phyloP scores from a whole-genome alignment of 2,797 vertebrate genomes.

The Antrozous pallidus region DNA sequence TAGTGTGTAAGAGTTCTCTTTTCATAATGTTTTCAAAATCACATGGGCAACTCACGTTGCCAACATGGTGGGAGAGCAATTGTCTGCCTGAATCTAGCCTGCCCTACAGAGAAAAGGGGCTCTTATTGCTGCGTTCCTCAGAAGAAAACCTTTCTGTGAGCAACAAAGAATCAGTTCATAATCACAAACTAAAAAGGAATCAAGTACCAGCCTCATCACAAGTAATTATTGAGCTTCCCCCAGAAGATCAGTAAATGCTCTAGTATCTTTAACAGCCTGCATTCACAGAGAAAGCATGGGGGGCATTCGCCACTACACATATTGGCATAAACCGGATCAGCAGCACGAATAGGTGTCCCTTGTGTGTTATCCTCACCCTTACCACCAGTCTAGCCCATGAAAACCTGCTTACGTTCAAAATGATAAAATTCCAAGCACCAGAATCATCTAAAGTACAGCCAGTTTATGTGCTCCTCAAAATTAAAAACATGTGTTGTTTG shows the following conservation, averaged over 20 bases:
- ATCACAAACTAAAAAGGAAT: slow-evolving; percentile 1
- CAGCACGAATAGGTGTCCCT: not conserved
- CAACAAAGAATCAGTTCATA: not conserved
- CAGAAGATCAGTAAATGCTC: not conserved
- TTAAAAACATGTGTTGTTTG: not conserved
- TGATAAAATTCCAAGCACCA: not conserved
- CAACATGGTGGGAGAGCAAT: not conserved
- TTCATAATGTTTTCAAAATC: slow-evolving; percentile 18
- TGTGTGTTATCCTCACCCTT: not conserved
- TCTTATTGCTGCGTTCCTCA: not conserved
- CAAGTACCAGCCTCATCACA: not conserved
- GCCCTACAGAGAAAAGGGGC: not conserved
- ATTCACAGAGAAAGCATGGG: not conserved
- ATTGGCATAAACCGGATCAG: not conserved
- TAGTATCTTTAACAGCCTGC: not conserved
- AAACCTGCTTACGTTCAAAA: not conserved
- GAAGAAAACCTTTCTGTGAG: slow-evolving; percentile 33
- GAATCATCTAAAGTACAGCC: not conserved
- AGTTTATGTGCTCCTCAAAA: not conserved
- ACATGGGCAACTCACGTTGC: not conserved
- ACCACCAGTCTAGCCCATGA: not conserved
- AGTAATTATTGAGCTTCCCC: not conserved
- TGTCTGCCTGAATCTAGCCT: slow-evolving; percentile 7
- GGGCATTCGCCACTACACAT: not conserved
- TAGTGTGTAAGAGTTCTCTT: not conserved